Base-by-base conservation (phyloP, 1,140 invertebrate genomes). In the Panagrolaimus sp. region DNA sequence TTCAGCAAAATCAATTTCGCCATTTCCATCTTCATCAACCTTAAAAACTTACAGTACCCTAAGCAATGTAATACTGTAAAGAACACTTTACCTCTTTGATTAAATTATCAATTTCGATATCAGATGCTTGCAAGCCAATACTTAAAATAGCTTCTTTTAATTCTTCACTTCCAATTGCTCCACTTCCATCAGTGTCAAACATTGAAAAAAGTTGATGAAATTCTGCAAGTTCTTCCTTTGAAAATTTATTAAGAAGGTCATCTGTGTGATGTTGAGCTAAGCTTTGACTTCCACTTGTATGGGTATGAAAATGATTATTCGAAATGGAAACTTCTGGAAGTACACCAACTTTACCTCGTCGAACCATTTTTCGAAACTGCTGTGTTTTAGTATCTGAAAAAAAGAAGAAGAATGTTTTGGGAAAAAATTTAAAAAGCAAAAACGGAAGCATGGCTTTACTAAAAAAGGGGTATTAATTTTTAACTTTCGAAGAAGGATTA, bases 21-120 rank as follows among this genome's bases (percentile, higher is more conserved):
- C 80, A 44, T 82, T 83, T 12, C 80, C 80, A 68, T 82, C 80
- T 43, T 81, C 80, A 67, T 82, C 80, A 6, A 82, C 79, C 81
- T 81, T 45, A 26, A 72, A 38, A 38, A 38, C 32, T 12, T 48
- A 21, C 58, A 38, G 2, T 38, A 38, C 7, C 32, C 7, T 38
- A n/a, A n/a, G n/a, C 32, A 38, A 52, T 67, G 58, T 12, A 48
- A 12, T 26, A 4, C 1, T 1, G 12, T 58, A 2, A 21, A 44
- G n/a, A 7, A 32, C 73, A 52, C 32, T 4, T 38, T 28, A 81
- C 79, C 67, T 83, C 82, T 67, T 70, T 68, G 28, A 83, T 83
- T 28, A 82, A 63, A 15, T 73, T 66, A 43, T 82, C 79, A 43
- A 82, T 77, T 64, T 82, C 80, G 14, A 43, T 43, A 38, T 81